phyloP scores from a whole-genome alignment of 2,113 vertebrate genomes.

The Rhodinocichla rosea region DNA sequence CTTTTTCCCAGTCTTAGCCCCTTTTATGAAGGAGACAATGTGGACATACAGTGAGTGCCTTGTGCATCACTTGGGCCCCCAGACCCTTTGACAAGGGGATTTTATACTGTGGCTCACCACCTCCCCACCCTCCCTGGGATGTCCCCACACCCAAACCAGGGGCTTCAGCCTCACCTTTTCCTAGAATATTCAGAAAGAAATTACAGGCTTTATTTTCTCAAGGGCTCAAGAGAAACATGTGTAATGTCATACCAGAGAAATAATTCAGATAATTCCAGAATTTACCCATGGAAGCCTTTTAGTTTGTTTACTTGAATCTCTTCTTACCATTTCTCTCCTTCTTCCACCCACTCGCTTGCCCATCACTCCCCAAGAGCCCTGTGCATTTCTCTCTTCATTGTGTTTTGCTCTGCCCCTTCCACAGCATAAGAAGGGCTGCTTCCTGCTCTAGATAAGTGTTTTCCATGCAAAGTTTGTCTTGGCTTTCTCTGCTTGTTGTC shows the following conservation, averaged over 20 bases:
- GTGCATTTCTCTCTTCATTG: not conserved
- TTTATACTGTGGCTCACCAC: constrained; percentile 60
- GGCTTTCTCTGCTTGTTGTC: not conserved
- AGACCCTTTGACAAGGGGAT: constrained; percentile 66
- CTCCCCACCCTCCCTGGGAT: not conserved
- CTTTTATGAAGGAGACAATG: constrained; percentile 84
- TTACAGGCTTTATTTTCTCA: not conserved
- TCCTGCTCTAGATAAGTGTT: not conserved
- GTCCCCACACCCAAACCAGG: constrained; percentile 12
- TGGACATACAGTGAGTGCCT: constrained; percentile 75
- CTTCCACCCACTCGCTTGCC: not conserved
- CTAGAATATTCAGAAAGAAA: not conserved
- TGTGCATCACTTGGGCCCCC: constrained; percentile 72
- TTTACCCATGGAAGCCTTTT: not conserved
- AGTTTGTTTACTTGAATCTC: not conserved
- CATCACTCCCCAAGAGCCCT: not conserved
- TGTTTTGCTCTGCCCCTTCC: not conserved
- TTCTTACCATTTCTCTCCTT: not conserved
- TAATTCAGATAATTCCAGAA: constrained; percentile 2
- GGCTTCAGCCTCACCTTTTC: not conserved
- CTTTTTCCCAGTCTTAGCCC: constrained; percentile 74
- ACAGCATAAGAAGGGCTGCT: not conserved
- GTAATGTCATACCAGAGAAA: not conserved
- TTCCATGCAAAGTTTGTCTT: not conserved
- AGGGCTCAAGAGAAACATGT: not conserved